Evolutionary conservation across 2,888 invertebrate genomes (phyloP), one percentile per base, ranked within the genome.

Genomic region (Priapulus caudatus): DNA sequence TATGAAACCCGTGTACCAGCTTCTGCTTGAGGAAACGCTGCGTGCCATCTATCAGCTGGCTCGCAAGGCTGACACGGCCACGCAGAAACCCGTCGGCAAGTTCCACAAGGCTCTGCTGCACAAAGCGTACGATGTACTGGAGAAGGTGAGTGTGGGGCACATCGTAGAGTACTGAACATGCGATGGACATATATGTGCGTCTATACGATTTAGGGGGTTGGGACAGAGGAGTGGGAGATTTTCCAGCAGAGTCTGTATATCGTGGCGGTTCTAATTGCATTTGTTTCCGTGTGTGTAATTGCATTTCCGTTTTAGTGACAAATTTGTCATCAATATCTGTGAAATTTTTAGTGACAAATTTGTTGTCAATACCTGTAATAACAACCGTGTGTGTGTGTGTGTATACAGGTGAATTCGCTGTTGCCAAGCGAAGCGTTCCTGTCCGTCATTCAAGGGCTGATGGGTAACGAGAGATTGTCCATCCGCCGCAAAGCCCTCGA

Each of bases 91-190:
- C 4, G 75, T 78, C 52, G 73, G 74, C 0, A 85, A 85, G 64
- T 91, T 85, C 66, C 89, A 88, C 87, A 83, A 82, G 63, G 82
- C 83, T 0, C 77, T 90, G 70, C 70, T 85, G 15, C 83, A 86
- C 65, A 81, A 84, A 62, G 79, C 81, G 45, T 84, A 85, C 62
- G 87, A 88, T 62, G 75, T 86, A 45, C 70, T 88, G 51, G 87
- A 89, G 62, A 82, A 84, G 66, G 79, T 86, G 1, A 56, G 58
- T 20, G 33, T n/a, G n/a, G n/a, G n/a, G n/a, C n/a, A n/a, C n/a
- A n/a, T n/a, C n/a, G n/a, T n/a, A n/a, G n/a, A n/a, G n/a, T n/a
- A n/a, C n/a, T n/a, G n/a, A n/a, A n/a, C n/a, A n/a, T n/a, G n/a
- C n/a, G n/a, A n/a, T n/a, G n/a, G n/a, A n/a, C n/a, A n/a, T n/a